Conservation (phyloP, 2,888 invertebrate species). For the Amphipoea lucens region DNA sequence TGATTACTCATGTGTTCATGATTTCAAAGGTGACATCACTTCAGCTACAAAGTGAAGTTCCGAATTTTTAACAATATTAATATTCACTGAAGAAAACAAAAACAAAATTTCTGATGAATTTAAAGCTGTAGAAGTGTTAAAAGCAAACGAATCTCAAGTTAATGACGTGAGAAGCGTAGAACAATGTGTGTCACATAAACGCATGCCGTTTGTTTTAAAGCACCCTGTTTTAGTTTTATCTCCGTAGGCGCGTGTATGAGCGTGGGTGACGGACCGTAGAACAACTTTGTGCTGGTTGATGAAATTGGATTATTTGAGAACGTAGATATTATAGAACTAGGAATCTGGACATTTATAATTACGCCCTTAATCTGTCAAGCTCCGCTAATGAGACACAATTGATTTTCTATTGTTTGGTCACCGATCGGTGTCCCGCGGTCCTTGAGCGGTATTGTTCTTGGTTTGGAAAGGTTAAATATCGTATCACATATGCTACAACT, state of each 20-base stretch:
- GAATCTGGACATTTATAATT: not conserved
- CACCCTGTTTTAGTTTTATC: slow-evolving; percentile 64
- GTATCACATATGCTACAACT: not conserved
- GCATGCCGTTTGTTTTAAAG: slow-evolving; percentile 63
- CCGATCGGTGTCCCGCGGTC: too few species aligned
- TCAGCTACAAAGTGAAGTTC: not conserved
- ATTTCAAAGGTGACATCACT: slow-evolving; percentile 11
- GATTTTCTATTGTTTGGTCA: too few species aligned
- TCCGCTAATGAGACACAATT: too few species aligned
- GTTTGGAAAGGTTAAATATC: not conserved
- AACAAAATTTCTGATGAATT: not conserved
- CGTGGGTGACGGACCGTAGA: slow-evolving; percentile 26
- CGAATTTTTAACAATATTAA: not conserved
- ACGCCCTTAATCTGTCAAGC: too few species aligned
- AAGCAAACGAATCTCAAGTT: slow-evolving; percentile 52
- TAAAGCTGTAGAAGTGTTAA: slow-evolving; percentile 31
- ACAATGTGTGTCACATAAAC: slow-evolving; percentile 60
- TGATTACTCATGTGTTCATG: slow-evolving; percentile 6
- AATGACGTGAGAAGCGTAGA: slow-evolving; percentile 48
- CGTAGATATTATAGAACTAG: not conserved
- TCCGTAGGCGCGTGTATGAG: slow-evolving; percentile 46
- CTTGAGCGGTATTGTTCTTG: too few species aligned
- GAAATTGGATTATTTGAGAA: slow-evolving; percentile 24
- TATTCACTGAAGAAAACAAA: not conserved
- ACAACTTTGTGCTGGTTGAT: slow-evolving; percentile 36